Evolutionary conservation across 2,113 vertebrate genomes (phyloP), one percentile per base, ranked within the genome.

Genomic region (Fregetta grallaria): DNA sequence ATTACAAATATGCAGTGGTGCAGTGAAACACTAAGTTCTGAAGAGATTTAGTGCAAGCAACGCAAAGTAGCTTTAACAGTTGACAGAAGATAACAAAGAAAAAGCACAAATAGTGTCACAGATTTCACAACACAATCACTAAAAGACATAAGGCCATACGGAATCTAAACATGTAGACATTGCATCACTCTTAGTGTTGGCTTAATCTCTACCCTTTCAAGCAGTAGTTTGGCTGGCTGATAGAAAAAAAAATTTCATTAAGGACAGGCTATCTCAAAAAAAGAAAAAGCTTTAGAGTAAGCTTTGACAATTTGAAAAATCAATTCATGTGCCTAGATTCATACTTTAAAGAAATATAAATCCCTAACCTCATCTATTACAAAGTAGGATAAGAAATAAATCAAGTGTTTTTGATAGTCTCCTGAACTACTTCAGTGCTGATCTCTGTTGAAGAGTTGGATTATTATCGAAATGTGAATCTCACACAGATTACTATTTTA

Each of bases 271-370:
- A 62, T 7, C 45, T 52, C 30, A 40, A 92, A 76, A 56, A 50
- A 73, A 85, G 13, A 65, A 70, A 94, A 92, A 85, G 17, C 9
- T 66, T 80, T 73, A 89, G 66, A 92, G 45, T 26, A 91, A 88
- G 67, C 26, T 61, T 65, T 79, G 44, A 56, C n/a, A 78, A 95
- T 82, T 65, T 62, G 53, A 92, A 90, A 94, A 93, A 93, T 93
- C 88, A 95, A 93, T 93, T 82, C 17, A 44, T 55, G 42, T 74
- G 58, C 13, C 50, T 52, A 59, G 59, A 86, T 93, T 86, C 68
- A 90, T 86, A 77, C 26, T 73, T 91, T 52, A 88, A 88, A 94
- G 92, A 95, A 92, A 94, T 70, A 90, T 61, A 88, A 93, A 88
- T 81, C 76, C 52, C 25, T 67, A 77, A 92, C 22, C 30, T 70